Percentiles rank a stretch among this genome's conserved stretches.
Conservation (phyloP, 2,888 invertebrate species). For the Chrysolina oricalcia region DNA sequence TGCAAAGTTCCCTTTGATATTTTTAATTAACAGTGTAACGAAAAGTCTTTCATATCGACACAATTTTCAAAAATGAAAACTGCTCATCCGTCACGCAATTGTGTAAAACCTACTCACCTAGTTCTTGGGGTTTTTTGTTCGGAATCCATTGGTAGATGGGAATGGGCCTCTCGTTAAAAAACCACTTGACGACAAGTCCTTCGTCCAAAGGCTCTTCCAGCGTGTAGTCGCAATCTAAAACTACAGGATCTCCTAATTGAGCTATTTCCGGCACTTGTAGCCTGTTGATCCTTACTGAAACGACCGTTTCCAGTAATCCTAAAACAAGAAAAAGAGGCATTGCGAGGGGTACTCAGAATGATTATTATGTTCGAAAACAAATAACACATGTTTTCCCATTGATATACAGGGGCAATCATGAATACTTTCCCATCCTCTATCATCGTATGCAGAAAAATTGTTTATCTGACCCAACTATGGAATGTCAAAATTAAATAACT, state of each 20-base stretch:
- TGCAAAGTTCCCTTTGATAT: no score
- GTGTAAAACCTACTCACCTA: conserved; percentile 65
- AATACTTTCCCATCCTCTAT: no score
- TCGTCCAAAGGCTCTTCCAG: conserved; percentile 67
- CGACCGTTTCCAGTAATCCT: conserved; percentile 21
- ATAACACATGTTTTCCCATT: no score
- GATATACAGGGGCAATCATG: no score
- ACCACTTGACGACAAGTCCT: conserved; percentile 77
- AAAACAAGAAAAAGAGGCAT: not conserved
- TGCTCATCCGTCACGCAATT: not conserved
- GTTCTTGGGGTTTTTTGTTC: conserved; percentile 70
- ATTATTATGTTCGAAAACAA: no score
- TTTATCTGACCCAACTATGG: no score
- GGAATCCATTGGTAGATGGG: conserved; percentile 78
- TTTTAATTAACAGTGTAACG: no score
- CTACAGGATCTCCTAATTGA: conserved; percentile 71
- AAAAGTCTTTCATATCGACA: no score
- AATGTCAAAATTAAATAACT: no score
- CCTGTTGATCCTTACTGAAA: conserved; percentile 65
- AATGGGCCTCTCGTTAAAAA: conserved; percentile 70
- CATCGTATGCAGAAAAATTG: no score
- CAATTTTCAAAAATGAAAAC: not conserved
- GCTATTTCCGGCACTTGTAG: conserved; percentile 69
- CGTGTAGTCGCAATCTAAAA: conserved; percentile 75
- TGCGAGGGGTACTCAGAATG: not conserved